A percentile compares a stretch with the other conserved stretches of the same genome.
Conservation (phyloP, 2,113 vertebrate genomes). For the Dolichallabes microphthalmus region DNA sequence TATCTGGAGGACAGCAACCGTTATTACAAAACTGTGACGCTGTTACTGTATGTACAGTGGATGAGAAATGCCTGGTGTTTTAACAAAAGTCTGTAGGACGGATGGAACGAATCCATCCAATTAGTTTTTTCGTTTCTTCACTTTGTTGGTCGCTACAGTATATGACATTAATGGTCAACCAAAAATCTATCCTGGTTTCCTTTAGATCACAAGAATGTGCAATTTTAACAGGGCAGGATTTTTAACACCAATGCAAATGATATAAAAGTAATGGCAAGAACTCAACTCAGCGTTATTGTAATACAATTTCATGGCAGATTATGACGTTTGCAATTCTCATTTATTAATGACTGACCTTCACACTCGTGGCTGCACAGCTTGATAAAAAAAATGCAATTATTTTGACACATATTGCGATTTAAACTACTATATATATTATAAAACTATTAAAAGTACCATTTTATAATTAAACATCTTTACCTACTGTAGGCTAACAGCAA, state of each 20-base stretch:
- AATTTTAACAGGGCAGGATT: not conserved
- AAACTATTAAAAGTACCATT: too few species aligned
- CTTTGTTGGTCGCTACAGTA: not conserved
- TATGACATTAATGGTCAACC: not conserved
- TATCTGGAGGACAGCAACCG: slow-evolving; percentile 40
- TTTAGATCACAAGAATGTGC: not conserved
- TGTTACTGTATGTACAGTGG: slow-evolving; percentile 52
- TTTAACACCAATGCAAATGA: not conserved
- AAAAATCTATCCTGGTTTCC: not conserved
- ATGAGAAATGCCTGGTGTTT: not conserved
- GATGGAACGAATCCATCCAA: too few species aligned
- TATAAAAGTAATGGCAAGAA: not conserved
- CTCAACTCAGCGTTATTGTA: not conserved
- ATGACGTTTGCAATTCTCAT: not conserved
- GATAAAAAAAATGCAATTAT: too few species aligned
- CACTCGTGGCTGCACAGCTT: too few species aligned
- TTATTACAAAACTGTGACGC: slow-evolving; percentile 36
- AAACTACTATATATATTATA: too few species aligned
- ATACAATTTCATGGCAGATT: not conserved
- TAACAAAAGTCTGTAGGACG: too few species aligned
- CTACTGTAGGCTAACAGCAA: too few species aligned
- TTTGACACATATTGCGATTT: too few species aligned
- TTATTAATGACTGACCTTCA: not conserved
- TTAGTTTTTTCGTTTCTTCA: not conserved
- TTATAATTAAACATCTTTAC: too few species aligned